A percentile compares a stretch with the other conserved stretches of the same genome.
Conservation (phyloP, 2,888 invertebrate genomes). For the Axea sp. region DNA sequence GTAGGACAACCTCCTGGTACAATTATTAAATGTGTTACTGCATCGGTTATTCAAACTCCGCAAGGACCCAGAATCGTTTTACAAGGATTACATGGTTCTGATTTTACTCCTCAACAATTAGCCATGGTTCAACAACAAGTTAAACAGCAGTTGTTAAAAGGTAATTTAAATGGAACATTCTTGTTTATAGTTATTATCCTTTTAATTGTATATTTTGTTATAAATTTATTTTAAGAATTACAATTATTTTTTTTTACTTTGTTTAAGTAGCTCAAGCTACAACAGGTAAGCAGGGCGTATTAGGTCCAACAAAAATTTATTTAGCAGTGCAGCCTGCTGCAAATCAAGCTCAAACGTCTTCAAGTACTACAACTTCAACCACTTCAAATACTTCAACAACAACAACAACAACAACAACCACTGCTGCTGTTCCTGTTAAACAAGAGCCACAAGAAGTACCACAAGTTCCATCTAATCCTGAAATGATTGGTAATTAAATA, state of each 20-base stretch:
- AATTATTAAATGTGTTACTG: slow-evolving; percentile 91
- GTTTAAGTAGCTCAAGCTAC: slow-evolving; percentile 94
- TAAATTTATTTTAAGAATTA: slow-evolving; percentile 6
- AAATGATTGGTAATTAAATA: slow-evolving; percentile 24
- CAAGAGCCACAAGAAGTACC: slow-evolving; percentile 62
- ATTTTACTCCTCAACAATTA: slow-evolving; percentile 90
- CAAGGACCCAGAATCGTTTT: slow-evolving; percentile 92
- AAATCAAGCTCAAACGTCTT: slow-evolving; percentile 56
- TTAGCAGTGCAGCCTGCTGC: slow-evolving; percentile 89
- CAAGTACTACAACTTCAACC: slow-evolving; percentile 62
- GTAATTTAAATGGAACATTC: slow-evolving; percentile 77
- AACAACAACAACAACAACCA: slow-evolving; percentile 15
- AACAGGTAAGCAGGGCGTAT: slow-evolving; percentile 90
- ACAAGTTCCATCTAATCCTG: slow-evolving; percentile 46
- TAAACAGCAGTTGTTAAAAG: slow-evolving; percentile 92
- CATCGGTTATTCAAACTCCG: slow-evolving; percentile 91
- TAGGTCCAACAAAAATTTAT: slow-evolving; percentile 92
- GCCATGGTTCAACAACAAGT: slow-evolving; percentile 93
- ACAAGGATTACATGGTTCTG: slow-evolving; percentile 90
- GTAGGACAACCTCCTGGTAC: slow-evolving; percentile 92
- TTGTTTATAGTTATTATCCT: slow-evolving; percentile 13
- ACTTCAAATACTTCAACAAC: slow-evolving; percentile 52
- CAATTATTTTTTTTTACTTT: too few relatives aligned
- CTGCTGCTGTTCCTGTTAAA: slow-evolving; percentile 58
- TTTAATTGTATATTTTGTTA: not conserved